A percentile compares a stretch with the other conserved stretches of the same genome.
Evolutionary conservation across 1,140 invertebrate species (phyloP).

Genomic region (Drosophila lowei): DNA sequence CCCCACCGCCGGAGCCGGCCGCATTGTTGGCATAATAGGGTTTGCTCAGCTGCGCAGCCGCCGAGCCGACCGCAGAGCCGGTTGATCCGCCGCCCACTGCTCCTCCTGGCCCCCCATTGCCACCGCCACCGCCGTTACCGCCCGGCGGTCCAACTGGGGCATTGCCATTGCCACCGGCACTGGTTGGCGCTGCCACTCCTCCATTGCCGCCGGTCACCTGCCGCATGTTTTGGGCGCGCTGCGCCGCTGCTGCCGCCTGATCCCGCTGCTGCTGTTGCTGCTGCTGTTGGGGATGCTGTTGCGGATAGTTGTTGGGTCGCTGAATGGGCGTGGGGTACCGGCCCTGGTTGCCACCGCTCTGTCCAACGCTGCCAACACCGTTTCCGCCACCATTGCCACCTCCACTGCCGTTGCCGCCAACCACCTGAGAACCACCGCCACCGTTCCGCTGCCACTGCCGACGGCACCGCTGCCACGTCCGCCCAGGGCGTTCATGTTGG

Average conservation of each 20-base stretch:
- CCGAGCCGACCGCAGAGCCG: slow-evolving; percentile 31
- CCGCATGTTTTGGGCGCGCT: slow-evolving; percentile 77
- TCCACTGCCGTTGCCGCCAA: slow-evolving; percentile 29
- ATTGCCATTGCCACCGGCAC: slow-evolving; percentile 61
- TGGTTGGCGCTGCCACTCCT: slow-evolving; percentile 32
- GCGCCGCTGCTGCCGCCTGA: slow-evolving; percentile 71
- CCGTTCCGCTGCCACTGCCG: slow-evolving; percentile 50
- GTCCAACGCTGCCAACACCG: slow-evolving; percentile 67
- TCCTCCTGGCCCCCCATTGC: slow-evolving; percentile 54
- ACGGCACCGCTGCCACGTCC: slow-evolving; percentile 54
- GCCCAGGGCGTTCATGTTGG: slow-evolving; percentile 74
- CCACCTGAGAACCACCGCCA: slow-evolving; percentile 49
- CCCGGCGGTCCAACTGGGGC: slow-evolving; percentile 64
- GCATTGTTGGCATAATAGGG: slow-evolving; percentile 80
- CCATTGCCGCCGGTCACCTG: slow-evolving; percentile 71
- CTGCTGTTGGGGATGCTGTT: slow-evolving; percentile 79
- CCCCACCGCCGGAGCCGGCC: slow-evolving; percentile 56
- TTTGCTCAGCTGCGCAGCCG: slow-evolving; percentile 71
- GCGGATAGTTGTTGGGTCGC: slow-evolving; percentile 84
- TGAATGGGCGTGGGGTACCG: slow-evolving; percentile 82
- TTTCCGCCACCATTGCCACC: slow-evolving; percentile 62
- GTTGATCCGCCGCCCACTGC: slow-evolving; percentile 56
- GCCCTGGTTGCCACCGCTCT: slow-evolving; percentile 69
- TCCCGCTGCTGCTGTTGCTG: slow-evolving; percentile 82
- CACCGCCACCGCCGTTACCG: slow-evolving; percentile 45